A percentile compares a stretch with the other conserved stretches of the same genome.
phyloP scores from a whole-genome alignment of 2,113 vertebrate genomes.

The Dasyurus viverrinus region DNA sequence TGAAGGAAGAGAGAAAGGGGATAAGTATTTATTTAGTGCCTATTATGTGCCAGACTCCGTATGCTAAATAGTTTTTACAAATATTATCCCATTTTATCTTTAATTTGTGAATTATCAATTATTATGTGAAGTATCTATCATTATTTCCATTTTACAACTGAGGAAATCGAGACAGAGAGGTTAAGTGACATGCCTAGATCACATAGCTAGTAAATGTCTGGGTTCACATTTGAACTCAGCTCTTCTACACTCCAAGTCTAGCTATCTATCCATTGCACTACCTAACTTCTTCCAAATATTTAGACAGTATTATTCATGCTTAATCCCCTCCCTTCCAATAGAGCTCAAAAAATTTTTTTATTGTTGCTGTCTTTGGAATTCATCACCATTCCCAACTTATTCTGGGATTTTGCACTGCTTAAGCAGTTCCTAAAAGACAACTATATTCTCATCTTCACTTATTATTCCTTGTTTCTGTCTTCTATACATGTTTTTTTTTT shows the following conservation, averaged over 20 bases:
- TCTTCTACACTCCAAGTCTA: neutral
- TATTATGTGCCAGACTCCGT: no score
- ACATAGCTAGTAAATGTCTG: neutral
- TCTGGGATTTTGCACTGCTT: neutral
- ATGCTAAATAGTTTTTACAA: neutral
- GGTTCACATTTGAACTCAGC: neutral
- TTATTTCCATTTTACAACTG: neutral
- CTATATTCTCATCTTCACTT: neutral
- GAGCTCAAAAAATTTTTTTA: no score
- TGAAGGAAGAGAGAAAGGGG: neutral
- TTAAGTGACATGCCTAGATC: neutral
- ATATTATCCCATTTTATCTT: neutral
- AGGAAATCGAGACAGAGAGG: neutral
- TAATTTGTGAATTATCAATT: neutral
- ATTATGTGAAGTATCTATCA: neutral
- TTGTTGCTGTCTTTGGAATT: neutral
- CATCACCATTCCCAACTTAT: neutral
- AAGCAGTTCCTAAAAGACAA: neutral
- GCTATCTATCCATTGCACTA: neutral
- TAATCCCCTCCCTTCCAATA: neutral
- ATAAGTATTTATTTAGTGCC: no score
- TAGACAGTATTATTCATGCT: no score
- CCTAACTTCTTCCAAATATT: neutral
- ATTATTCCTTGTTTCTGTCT: neutral
- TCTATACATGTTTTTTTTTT: neutral